Percentiles rank a stretch among this genome's conserved stretches.
Conservation (phyloP, 2,113 vertebrate genomes). For the Dascyllus trimaculatus region DNA sequence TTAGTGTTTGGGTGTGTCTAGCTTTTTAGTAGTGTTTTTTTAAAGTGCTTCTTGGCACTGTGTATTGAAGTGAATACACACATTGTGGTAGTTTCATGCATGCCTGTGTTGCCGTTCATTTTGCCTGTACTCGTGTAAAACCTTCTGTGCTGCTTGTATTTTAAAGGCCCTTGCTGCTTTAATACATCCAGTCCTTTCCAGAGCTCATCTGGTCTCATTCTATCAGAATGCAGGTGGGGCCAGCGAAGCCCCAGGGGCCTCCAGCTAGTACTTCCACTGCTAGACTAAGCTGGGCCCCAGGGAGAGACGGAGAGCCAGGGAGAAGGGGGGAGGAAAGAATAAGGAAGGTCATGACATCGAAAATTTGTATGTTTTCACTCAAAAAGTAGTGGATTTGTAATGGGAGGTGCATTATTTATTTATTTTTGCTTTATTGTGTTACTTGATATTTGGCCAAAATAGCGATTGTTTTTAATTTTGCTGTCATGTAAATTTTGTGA, state of each 20-base stretch:
- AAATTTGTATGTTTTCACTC: background rate
- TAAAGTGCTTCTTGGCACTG: background rate
- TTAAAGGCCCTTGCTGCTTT: conserved; percentile 35
- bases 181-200: conserved; percentile 27
- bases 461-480: too few relatives aligned
- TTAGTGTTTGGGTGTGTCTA: conserved; percentile 32
- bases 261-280: conserved; percentile 36
- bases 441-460: too few relatives aligned
- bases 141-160: conserved; percentile 10
- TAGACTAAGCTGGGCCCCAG: conserved; percentile 28
- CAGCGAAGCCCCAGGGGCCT: conserved; percentile 42
- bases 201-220: conserved; percentile 60
- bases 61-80: background rate
- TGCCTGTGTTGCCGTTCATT: background rate
- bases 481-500: too few relatives aligned
- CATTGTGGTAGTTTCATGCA: background rate
- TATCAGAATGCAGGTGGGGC: conserved; percentile 60
- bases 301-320: conserved; percentile 36
- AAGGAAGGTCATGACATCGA: background rate
- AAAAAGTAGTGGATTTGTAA: background rate
- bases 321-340: background rate
- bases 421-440: background rate
- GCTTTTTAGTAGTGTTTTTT: background rate
- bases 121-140: background rate
- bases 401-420: background rate